phyloP scores from a whole-genome alignment of 2,797 vertebrate genomes.

The Onychomys arenicola region DNA sequence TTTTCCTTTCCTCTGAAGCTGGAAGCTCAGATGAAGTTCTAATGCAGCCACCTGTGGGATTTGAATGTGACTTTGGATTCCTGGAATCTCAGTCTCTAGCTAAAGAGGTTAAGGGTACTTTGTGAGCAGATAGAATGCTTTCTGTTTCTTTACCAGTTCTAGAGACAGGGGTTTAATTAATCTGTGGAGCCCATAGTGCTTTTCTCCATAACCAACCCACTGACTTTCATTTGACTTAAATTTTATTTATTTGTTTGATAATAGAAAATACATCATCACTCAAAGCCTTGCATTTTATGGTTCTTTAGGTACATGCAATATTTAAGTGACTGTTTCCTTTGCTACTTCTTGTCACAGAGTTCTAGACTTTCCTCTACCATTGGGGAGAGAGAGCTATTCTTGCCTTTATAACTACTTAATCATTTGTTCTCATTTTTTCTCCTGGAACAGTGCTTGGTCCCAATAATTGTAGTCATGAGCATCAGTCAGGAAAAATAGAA shows the following conservation, averaged over 20 bases:
- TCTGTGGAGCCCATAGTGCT: not conserved
- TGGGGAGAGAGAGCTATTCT: not conserved
- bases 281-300: not conserved
- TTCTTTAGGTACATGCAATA: not conserved
- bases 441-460: not conserved
- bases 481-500: not conserved
- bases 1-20: not conserved
- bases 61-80: not conserved
- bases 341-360: not conserved
- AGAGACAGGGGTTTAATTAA: conserved; percentile 24
- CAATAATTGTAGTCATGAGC: not conserved
- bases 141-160: conserved; percentile 34
- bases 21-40: not conserved
- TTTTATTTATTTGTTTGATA: not conserved
- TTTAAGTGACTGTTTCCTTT: conserved; percentile 43
- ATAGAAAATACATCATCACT: not conserved
- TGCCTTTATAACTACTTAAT: not conserved
- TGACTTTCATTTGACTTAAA: not conserved
- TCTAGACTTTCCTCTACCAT: not conserved
- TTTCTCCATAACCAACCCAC: not conserved
- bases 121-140: not conserved
- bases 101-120: not conserved
- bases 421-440: conserved; percentile 14
- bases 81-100: conserved; percentile 1
- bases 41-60: not conserved